A percentile compares a stretch with the other conserved stretches of the same genome.
These are phyloP conservation scores for Cnemophilus loriae DNA, from an alignment of 2,113 vertebrate genomes.

Conservation along the genomic window DNA sequence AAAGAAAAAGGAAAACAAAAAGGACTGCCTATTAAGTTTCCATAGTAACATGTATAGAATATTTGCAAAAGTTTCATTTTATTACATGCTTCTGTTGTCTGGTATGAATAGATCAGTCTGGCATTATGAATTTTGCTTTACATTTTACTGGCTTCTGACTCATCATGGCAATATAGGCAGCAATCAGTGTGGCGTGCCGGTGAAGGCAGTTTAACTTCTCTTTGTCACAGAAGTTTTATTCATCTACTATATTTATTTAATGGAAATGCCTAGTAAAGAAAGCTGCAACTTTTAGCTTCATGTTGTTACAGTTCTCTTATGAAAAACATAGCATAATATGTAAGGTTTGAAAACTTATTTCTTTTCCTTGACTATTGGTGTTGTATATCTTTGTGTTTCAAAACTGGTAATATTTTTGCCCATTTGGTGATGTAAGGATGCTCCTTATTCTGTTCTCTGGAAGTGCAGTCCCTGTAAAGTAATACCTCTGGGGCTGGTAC, in stretches of 20 bases:
- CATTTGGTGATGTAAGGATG: not conserved
- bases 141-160: not conserved
- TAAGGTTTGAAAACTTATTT: not conserved
- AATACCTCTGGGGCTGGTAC: not conserved
- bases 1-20: not conserved
- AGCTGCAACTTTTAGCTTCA: not conserved
- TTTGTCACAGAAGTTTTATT: not conserved
- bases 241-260: not conserved
- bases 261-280: not conserved
- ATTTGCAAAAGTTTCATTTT: conserved; percentile 15
- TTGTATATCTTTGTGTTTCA: not conserved
- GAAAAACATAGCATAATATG: not conserved
- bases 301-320: not conserved
- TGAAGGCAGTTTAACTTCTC: not conserved
- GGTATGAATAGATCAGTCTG: not conserved
- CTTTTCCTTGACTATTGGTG: not conserved
- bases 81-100: not conserved
- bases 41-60: not conserved
- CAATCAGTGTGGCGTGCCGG: not conserved
- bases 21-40: not conserved
- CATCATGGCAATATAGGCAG: not conserved
- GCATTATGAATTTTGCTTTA: not conserved
- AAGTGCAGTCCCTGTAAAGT: not conserved
- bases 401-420: not conserved
- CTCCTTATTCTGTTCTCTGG: not conserved